Percentiles rank a stretch among this genome's conserved stretches.
Conservation (phyloP, 1,140 invertebrate species). For the Idris sp. region DNA sequence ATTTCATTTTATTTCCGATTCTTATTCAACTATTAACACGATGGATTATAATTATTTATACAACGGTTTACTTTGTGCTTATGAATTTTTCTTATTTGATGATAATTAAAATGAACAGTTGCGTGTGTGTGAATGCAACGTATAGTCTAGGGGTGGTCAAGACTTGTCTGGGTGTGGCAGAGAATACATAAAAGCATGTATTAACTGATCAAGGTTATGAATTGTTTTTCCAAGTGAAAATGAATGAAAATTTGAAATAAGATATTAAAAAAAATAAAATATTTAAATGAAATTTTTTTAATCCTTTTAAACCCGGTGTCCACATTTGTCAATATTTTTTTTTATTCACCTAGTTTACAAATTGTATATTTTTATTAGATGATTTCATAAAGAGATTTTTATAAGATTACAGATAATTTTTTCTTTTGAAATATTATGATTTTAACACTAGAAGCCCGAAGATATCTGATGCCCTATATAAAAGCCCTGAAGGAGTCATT, state of each 20-base stretch:
- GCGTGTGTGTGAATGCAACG: slow-evolving; percentile 10
- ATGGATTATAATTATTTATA: slow-evolving; percentile 31
- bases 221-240: slow-evolving; percentile 38
- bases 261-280: no score
- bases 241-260: no score
- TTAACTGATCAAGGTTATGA: slow-evolving; percentile 73
- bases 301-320: slow-evolving; percentile 3
- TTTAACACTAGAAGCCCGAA: no score
- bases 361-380: no score
- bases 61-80: slow-evolving; percentile 31
- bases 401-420: no score
- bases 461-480: no score
- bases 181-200: slow-evolving; percentile 74
- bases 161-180: slow-evolving; percentile 36
- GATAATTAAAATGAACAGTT: slow-evolving; percentile 39
- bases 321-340: no score
- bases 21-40: slow-evolving; percentile 11
- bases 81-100: slow-evolving; percentile 26
- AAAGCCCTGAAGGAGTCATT: no score
- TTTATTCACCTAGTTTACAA: no score
- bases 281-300: neutral
- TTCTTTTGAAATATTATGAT: no score
- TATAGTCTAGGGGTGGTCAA: slow-evolving; percentile 20
- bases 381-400: no score
- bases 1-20: slow-evolving; percentile 25